Percentiles rank a stretch among this genome's conserved stretches.
phyloP scores from a whole-genome alignment of 2,797 vertebrate genomes.

The Lutra lutra region DNA sequence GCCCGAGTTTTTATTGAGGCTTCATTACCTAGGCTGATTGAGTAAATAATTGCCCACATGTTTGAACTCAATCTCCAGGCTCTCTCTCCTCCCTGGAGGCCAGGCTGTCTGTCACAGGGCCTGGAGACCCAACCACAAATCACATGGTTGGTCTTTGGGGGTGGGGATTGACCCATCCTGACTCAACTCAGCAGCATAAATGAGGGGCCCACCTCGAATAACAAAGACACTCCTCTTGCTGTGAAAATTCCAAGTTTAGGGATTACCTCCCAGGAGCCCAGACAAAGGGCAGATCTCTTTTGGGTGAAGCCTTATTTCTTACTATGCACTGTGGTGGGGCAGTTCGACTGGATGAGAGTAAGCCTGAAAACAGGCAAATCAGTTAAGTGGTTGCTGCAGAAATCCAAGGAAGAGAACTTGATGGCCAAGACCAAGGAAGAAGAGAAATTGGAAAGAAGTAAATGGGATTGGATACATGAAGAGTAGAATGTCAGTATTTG shows the following conservation, averaged over 20 bases:
- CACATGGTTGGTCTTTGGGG: background rate
- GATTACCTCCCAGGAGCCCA: background rate
- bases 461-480: background rate
- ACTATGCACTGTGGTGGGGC: background rate
- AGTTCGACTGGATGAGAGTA: background rate
- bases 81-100: too few relatives aligned
- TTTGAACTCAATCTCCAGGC: background rate
- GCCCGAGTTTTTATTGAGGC: background rate
- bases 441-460: background rate
- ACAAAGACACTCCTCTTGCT: background rate
- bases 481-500: background rate
- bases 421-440: background rate
- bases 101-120: background rate
- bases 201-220: background rate
- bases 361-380: background rate
- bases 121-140: background rate
- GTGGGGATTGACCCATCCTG: rapidly evolving
- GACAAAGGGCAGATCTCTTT: background rate
- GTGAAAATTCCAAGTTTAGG: background rate
- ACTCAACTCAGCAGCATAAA: background rate
- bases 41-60: background rate
- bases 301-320: background rate
- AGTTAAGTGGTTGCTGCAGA: background rate
- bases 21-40: background rate
- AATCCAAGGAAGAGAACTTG: background rate